phyloP scores from a whole-genome alignment of 2,113 vertebrate species.

The Ochotona curzoniae region DNA sequence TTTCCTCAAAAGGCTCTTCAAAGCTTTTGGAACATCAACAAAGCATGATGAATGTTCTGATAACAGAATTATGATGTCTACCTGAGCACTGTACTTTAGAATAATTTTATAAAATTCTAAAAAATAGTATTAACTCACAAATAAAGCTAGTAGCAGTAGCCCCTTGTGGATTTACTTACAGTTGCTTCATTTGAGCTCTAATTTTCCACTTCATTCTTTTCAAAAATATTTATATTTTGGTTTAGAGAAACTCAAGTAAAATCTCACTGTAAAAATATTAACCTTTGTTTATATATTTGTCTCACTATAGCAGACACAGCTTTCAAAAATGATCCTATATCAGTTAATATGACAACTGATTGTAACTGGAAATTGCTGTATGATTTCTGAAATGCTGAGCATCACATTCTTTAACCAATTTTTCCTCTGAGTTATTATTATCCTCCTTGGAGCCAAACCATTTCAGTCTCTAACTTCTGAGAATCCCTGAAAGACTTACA shows the following conservation, averaged over 20 bases:
- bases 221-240: constrained; percentile 51
- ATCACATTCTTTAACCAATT: background rate
- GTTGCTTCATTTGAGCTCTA: background rate
- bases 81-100: constrained; percentile 18
- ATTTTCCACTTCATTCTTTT: constrained; percentile 44
- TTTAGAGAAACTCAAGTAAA: constrained; percentile 22
- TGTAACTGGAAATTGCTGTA: constrained; percentile 8
- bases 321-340: background rate
- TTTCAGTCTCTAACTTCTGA: background rate
- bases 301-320: background rate
- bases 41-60: background rate
- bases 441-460: background rate
- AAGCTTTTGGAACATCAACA: background rate
- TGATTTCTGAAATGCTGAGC: constrained; percentile 35
- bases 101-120: constrained; percentile 13
- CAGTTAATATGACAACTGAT: constrained; percentile 7
- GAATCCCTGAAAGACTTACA: background rate
- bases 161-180: constrained; percentile 33
- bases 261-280: background rate
- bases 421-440: constrained; percentile 31
- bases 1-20: background rate
- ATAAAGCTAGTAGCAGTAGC: constrained; percentile 26
- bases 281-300: background rate
- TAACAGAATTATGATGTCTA: constrained; percentile 9
- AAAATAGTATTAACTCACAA: constrained; percentile 22